Base-by-base conservation (phyloP, 2,797 vertebrate species). In the Cetoscarus ocellatus region DNA sequence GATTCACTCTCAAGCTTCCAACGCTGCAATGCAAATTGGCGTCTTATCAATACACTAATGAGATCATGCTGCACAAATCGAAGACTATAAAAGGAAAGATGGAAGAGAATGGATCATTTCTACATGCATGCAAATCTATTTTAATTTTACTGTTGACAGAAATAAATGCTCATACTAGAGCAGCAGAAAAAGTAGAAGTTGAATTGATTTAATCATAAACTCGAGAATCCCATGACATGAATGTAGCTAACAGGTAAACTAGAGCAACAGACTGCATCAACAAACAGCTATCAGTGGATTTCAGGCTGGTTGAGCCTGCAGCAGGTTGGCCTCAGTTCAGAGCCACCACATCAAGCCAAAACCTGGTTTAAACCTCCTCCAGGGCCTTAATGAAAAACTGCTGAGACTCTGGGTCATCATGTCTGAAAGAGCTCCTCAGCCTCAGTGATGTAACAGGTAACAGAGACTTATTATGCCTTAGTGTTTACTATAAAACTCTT, bases 41-140 rank as follows among this genome's bases (percentile, higher is more conserved):
- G 44, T 77, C 45, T 78, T 69, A 80, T 77, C 71, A 53, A 52
- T 52, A 63, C 18, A 66, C 43, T 69, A 64, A 73, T 70, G 19
- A 75, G 48, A 75, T 42, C 59, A 58, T 53, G 43, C 10, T 54
- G 58, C 18, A 64, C 39, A 70, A 39, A 49, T 12, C 11, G 7
- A 73, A 57, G 47, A 50, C 64, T 57, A 43, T 53, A 57, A 35
- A 72, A 10, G 4, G 13, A 66, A 60, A 56, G 39, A 77, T 67
- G 14, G 5, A n/a, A 66, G 50, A 14, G 18, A 59, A 59, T 10
- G 3, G 52, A n/a, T n/a, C 5, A 3, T 3, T 48, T 53, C 9
- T 38, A 18, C 51, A 58, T 61, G 55, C 14, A 14, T 45, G 34
- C 10, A 50, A 39, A 75, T 49, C 1, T 0, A 12, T 49, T 35